Conservation (phyloP, 2,888 invertebrate species). For the Drosophila percnosoma region DNA sequence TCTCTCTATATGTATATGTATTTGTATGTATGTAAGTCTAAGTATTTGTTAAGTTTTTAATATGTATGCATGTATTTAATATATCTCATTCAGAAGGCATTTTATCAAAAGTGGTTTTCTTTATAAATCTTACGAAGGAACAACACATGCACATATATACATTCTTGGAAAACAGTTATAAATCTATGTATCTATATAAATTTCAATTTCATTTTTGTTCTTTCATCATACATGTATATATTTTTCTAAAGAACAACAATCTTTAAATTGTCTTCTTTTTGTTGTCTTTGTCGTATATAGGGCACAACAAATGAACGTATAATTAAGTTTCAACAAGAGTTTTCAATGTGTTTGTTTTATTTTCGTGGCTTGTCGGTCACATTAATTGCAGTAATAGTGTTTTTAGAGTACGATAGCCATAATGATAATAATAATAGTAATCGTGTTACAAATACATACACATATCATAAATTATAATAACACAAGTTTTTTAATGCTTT, state of each 20-base stretch:
- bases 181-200: conserved; percentile 34
- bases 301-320: conserved; percentile 35
- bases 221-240: conserved; percentile 12
- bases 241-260: conserved; percentile 6
- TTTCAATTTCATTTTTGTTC: conserved; percentile 16
- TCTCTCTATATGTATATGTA: conserved; percentile 1
- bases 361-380: conserved; percentile 53
- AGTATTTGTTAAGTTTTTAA: conserved; percentile 30
- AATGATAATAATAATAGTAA: conserved; percentile 37
- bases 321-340: conserved; percentile 61
- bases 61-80: conserved; percentile 11
- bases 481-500: conserved; percentile 29
- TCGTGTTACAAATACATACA: conserved; percentile 32
- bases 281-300: conserved; percentile 9
- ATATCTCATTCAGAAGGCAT: conserved; percentile 59
- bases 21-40: conserved; percentile 24
- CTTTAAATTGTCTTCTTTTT: not conserved
- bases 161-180: conserved; percentile 40
- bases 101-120: conserved; percentile 46
- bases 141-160: conserved; percentile 23
- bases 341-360: conserved; percentile 47
- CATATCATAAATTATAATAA: conserved; percentile 64
- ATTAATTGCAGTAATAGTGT: conserved; percentile 45
- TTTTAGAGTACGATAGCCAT: conserved; percentile 31
- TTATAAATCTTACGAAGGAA: conserved; percentile 30